phyloP scores from a whole-genome alignment of 2,113 vertebrate genomes.

The Pseudopipra pipra region DNA sequence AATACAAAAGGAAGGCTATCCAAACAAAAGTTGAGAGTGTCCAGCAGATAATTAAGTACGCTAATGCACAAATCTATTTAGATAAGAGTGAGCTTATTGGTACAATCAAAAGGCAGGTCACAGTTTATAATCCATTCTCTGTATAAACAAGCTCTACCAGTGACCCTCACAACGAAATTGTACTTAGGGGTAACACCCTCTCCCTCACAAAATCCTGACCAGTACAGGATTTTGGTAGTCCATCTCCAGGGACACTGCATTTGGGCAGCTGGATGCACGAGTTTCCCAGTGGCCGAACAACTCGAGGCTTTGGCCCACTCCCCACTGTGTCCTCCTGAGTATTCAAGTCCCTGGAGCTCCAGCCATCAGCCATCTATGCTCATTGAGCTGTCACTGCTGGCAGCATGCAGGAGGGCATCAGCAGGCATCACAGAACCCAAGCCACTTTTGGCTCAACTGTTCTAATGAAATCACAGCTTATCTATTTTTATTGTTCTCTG shows the following conservation, averaged over 20 bases:
- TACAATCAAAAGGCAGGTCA: slow-evolving; percentile 2
- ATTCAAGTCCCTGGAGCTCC: not conserved
- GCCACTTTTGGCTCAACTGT: not conserved
- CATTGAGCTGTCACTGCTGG: not conserved
- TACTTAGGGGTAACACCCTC: not conserved
- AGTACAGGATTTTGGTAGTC: not conserved
- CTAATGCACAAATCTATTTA: slow-evolving; percentile 13
- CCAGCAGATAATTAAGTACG: not conserved
- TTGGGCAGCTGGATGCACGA: not conserved
- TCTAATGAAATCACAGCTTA: slow-evolving; percentile 30
- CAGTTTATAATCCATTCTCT: not conserved
- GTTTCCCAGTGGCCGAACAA: not conserved
- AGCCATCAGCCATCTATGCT: not conserved
- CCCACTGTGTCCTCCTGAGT: fast-evolving
- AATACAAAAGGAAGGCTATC: not conserved
- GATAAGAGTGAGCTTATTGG: not conserved
- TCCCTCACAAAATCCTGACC: not conserved
- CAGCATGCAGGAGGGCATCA: not conserved
- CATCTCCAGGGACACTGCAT: not conserved
- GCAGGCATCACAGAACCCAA: not conserved
- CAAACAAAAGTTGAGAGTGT: not conserved
- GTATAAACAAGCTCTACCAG: not conserved
- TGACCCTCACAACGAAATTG: not conserved
- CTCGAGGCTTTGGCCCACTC: fast-evolving
- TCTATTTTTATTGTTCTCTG: slow-evolving; percentile 18